These are phyloP conservation scores for Xanthorhoe spadicearia DNA, from an alignment of 2,888 invertebrate genomes.

Conservation along the genomic window DNA sequence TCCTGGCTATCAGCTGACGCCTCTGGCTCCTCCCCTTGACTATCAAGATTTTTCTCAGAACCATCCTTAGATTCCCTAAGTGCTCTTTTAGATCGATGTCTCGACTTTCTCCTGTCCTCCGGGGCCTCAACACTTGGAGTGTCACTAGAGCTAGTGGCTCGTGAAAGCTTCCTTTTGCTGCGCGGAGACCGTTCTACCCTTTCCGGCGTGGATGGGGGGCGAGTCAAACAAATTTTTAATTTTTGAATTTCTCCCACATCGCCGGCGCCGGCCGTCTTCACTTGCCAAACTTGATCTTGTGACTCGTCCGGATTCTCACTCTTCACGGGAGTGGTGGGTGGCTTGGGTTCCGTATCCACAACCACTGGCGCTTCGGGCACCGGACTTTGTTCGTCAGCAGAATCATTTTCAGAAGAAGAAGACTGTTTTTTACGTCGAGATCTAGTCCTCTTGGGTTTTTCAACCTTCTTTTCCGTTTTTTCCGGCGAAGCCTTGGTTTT, in stretches of 20 bases:
- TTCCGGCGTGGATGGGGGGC: slow-evolving; percentile 84
- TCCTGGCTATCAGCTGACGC: slow-evolving; percentile 45
- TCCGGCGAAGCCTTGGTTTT: slow-evolving; percentile 88
- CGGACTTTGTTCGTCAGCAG: slow-evolving; percentile 68
- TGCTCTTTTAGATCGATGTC: slow-evolving; percentile 69
- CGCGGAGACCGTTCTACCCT: slow-evolving; percentile 79
- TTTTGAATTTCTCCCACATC: slow-evolving; percentile 86
- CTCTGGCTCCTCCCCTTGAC: slow-evolving; percentile 64
- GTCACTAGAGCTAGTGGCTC: slow-evolving; percentile 80
- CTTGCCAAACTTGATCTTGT: slow-evolving; percentile 82
- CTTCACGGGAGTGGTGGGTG: slow-evolving; percentile 63
- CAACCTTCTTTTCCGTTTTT: slow-evolving; percentile 86
- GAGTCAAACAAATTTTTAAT: slow-evolving; percentile 86
- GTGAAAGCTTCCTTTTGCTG: slow-evolving; percentile 79
- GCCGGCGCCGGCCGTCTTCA: slow-evolving; percentile 76
- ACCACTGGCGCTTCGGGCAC: slow-evolving; percentile 56
- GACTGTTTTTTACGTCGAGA: slow-evolving; percentile 84
- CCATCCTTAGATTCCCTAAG: slow-evolving; percentile 68
- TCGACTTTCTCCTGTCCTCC: slow-evolving; percentile 77
- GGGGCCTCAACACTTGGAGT: slow-evolving; percentile 72
- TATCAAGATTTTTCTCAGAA: slow-evolving; percentile 65
- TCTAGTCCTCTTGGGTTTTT: slow-evolving; percentile 82
- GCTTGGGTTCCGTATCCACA: slow-evolving; percentile 55
- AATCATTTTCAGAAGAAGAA: slow-evolving; percentile 82
- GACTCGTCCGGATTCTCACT: slow-evolving; percentile 69